These are phyloP conservation scores for Candoia aspera DNA, from an alignment of 2,113 vertebrate species.

Conservation along the genomic window DNA sequence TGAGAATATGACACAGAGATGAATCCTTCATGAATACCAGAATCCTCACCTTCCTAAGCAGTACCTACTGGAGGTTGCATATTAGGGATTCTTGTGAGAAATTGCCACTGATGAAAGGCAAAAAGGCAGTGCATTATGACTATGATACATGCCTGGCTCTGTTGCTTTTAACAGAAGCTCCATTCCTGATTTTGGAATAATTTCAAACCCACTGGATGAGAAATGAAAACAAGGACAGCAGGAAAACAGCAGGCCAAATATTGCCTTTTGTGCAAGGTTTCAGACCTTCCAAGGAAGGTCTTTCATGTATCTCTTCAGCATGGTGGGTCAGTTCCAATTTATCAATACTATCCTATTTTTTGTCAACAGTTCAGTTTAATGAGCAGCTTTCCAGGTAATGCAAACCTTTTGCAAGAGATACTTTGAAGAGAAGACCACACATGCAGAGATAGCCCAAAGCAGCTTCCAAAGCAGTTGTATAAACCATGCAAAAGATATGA, in stretches of 20 bases:
- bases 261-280: background rate
- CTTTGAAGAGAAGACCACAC: background rate
- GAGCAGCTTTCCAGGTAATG: background rate
- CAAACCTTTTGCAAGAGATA: background rate
- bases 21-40: conserved; percentile 39
- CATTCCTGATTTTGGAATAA: background rate
- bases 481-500: background rate
- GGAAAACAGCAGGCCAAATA: background rate
- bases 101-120: background rate
- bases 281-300: background rate
- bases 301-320: background rate
- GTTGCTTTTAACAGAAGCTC: conserved; percentile 3
- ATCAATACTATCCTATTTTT: background rate
- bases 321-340: background rate
- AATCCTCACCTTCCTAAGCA: conserved; percentile 27
- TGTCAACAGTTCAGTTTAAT: background rate
- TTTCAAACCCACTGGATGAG: background rate
- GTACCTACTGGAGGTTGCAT: background rate
- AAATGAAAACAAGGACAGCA: background rate
- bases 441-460: background rate
- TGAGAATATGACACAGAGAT: conserved; percentile 31
- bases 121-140: background rate
- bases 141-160: background rate
- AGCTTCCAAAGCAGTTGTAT: background rate
- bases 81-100: conserved; percentile 29